A percentile compares a stretch with the other conserved stretches of the same genome.
phyloP scores from a whole-genome alignment of 2,797 vertebrate genomes.

The Chrosomus eos region DNA sequence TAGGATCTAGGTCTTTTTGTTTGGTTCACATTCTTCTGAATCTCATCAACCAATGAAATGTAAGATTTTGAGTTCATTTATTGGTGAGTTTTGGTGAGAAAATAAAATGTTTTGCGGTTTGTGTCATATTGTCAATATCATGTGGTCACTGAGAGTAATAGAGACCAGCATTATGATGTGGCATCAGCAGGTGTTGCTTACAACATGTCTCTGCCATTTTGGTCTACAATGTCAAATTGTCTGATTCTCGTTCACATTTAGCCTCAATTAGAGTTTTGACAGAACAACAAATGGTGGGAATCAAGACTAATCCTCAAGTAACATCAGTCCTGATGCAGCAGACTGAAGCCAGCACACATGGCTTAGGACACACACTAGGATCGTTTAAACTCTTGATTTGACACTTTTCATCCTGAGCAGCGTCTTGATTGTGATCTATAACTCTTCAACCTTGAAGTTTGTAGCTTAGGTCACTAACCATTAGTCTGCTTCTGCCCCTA shows the following conservation, averaged over 20 bases:
- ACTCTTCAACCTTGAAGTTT: slow-evolving; percentile 3
- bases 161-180: neutral
- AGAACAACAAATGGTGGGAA: neutral
- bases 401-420: neutral
- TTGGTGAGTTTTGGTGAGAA: neutral
- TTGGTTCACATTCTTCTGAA: neutral
- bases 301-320: neutral
- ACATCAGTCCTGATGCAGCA: neutral
- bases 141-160: neutral
- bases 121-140: neutral
- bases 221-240: neutral
- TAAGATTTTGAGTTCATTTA: neutral
- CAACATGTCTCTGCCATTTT: neutral
- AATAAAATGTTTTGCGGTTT: neutral
- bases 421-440: neutral
- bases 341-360: neutral
- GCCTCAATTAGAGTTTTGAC: neutral
- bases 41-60: neutral
- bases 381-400: slow-evolving; percentile 42
- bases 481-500: neutral
- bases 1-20: neutral
- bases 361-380: slow-evolving; percentile 2
- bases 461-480: neutral
- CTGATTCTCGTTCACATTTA: neutral
- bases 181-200: neutral